phyloP scores from a whole-genome alignment of 2,113 vertebrate species.

The Orthonyx spaldingii region DNA sequence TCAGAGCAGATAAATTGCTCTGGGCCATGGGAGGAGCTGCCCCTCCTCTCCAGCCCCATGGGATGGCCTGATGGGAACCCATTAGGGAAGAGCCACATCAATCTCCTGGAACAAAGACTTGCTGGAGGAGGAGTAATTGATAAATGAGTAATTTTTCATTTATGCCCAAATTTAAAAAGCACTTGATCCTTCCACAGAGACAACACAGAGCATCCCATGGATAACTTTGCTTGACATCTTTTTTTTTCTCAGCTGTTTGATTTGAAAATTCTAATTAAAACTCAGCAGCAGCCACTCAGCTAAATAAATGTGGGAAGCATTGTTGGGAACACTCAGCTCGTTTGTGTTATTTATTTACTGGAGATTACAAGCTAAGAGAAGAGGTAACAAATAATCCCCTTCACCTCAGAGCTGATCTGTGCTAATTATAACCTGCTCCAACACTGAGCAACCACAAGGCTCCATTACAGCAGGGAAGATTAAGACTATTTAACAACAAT shows the following conservation, averaged over 20 bases:
- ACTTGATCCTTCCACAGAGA: not conserved
- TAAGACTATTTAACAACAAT: not conserved
- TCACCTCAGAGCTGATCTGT: conserved; percentile 5
- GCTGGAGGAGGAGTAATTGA: not conserved
- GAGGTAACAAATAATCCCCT: conserved; percentile 14
- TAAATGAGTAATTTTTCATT: not conserved
- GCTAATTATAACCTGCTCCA: conserved; percentile 4
- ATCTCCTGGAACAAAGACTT: not conserved
- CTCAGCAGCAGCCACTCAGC: not conserved
- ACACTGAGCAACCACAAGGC: not conserved
- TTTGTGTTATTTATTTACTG: conserved; percentile 37
- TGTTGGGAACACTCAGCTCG: not conserved
- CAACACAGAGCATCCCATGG: not conserved
- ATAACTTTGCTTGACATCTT: not conserved
- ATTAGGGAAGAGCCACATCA: not conserved
- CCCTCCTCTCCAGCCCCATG: fast-evolving
- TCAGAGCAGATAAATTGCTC: fast-evolving
- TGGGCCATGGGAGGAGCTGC: not conserved
- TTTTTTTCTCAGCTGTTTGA: not conserved
- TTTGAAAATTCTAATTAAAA: conserved; percentile 35
- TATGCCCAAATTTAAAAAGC: not conserved
- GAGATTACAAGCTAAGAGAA: not conserved
- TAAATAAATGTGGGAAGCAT: not conserved
- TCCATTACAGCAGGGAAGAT: not conserved
- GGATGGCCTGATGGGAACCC: not conserved